Base-by-base conservation (phyloP, 2,797 vertebrate genomes). In the Champsocephalus gunnari region DNA sequence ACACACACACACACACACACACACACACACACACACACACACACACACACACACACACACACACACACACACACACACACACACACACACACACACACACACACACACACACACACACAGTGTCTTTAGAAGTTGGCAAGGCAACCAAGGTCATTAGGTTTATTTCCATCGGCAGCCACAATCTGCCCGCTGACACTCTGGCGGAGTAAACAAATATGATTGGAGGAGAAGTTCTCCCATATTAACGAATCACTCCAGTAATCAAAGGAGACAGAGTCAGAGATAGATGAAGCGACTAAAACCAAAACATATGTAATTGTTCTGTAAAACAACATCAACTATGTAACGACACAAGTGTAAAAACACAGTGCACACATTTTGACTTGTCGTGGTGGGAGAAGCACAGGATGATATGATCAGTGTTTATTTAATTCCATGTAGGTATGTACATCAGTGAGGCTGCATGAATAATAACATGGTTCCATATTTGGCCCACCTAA, bases 71-170 rank as follows among this genome's bases (percentile, higher is more conserved):
- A 44, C 57, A 45, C 43, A 61, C 58, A 58, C 34, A 41, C 34
- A 48, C 55, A 49, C 67, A 49, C 67, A 45, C 65, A 14, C 41
- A 54, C 50, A 55, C 59, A 61, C 61, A 62, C 66, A 44, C 54
- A 59, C 69, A 34, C 72, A 66, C 49, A 53, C 41, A 62, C 38
- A 79, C 43, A 66, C 62, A 73, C 67, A 57, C 7, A 14, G 41
- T 69, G 80, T 84, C 85, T 85, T 87, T 62, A 87, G 85, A 85
- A 77, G 89, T 90, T 89, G 83, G 83, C 71, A 77, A 83, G 85
- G 76, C 58, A 77, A 89, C 83, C 67, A n/a, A 81, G 88, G 91
- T 92, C 92, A 91, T 91, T 83, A 89, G 86, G 83, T 91, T 90
- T 88, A 83, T 84, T 91, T 91, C 80, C 66, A 73, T 58, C 83